These are phyloP conservation scores for Oxystoma pomonae DNA, from an alignment of 2,888 invertebrate species.

Conservation along the genomic window DNA sequence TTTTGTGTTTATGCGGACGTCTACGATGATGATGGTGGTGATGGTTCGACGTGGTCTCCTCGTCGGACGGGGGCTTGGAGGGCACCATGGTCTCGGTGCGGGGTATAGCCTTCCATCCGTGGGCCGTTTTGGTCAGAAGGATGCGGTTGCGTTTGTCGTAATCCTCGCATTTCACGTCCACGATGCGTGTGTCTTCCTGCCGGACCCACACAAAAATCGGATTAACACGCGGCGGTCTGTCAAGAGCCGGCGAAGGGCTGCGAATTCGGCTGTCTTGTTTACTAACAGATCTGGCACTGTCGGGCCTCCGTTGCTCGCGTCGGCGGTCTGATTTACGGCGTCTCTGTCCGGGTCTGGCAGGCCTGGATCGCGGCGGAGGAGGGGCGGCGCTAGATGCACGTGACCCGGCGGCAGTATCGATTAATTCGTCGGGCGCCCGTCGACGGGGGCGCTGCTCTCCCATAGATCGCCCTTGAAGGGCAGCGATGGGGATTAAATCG, in stretches of 20 bases:
- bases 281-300: constrained; percentile 14
- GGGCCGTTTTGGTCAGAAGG: constrained; percentile 73
- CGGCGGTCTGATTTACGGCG: constrained; percentile 50
- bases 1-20: constrained; percentile 35
- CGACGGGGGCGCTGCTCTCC: constrained; percentile 47
- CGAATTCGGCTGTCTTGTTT: constrained; percentile 20
- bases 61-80: constrained; percentile 47
- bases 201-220: constrained; percentile 85
- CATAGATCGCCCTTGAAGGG: constrained; percentile 42
- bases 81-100: constrained; percentile 62
- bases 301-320: constrained; percentile 40
- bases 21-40: constrained; percentile 32
- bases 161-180: constrained; percentile 82
- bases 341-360: constrained; percentile 27
- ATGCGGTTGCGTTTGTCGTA: constrained; percentile 83
- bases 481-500: constrained; percentile 47
- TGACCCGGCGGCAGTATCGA: constrained; percentile 42
- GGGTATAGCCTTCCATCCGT: constrained; percentile 80
- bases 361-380: constrained; percentile 41
- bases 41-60: constrained; percentile 37
- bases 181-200: constrained; percentile 74
- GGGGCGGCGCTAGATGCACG: constrained; percentile 42
- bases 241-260: constrained; percentile 39
- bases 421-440: constrained; percentile 41
- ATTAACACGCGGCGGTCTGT: constrained; percentile 61